Conservation (phyloP, 2,888 invertebrate species). For the Sphaeridia pumilis region DNA sequence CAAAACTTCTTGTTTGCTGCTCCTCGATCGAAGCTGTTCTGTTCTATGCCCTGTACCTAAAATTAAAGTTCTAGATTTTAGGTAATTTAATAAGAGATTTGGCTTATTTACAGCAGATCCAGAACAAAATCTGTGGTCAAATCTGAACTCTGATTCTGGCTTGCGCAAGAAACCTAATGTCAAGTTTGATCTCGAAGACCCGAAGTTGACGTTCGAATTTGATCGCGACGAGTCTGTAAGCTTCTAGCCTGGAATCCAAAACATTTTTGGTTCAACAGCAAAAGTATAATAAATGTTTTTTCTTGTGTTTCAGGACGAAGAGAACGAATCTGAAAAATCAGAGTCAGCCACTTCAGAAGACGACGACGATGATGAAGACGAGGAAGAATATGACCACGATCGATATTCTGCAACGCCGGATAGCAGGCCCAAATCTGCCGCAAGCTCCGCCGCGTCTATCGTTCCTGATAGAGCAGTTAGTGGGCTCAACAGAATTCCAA, state of each 20-base stretch:
- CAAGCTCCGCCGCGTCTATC: not conserved
- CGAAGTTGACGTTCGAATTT: slow-evolving; percentile 30
- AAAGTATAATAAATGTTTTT: not conserved
- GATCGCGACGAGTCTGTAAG: slow-evolving; percentile 7
- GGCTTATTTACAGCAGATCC: too few species aligned
- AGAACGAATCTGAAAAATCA: slow-evolving; percentile 9
- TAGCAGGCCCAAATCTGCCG: too few species aligned
- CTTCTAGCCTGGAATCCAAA: not conserved
- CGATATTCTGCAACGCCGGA: not conserved
- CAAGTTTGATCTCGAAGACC: slow-evolving; percentile 32
- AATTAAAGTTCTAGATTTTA: not conserved
- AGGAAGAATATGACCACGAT: slow-evolving; percentile 1
- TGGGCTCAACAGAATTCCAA: not conserved
- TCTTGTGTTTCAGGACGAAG: slow-evolving; percentile 3
- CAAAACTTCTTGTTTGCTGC: not conserved
- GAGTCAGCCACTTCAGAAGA: slow-evolving; percentile 13
- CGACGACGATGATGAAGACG: slow-evolving; percentile 14
- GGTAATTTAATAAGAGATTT: too few species aligned
- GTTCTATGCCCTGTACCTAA: not conserved
- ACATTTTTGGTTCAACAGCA: not conserved
- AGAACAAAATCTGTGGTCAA: slow-evolving; percentile 15
- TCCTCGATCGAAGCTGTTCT: slow-evolving; percentile 3
- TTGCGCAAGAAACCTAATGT: slow-evolving; percentile 14
- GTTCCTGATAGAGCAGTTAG: not conserved
- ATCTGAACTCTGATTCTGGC: slow-evolving; percentile 3